Evolutionary conservation across 2,888 invertebrate genomes (phyloP).

Genomic region (Eudasyphora cyanicolor): DNA sequence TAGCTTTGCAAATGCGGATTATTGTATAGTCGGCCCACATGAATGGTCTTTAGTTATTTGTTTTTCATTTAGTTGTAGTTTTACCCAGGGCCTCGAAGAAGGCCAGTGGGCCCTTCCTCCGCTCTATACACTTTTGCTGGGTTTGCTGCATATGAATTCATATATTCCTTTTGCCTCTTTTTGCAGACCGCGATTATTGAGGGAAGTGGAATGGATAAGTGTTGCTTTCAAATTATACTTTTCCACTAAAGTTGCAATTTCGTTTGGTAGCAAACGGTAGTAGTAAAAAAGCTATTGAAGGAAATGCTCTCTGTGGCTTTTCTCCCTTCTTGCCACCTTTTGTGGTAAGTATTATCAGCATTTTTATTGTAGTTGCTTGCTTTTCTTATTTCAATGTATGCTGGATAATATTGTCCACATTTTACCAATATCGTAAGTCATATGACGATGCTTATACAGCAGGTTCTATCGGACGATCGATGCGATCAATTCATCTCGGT

Average conservation of each 20-base stretch:
- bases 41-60: too few relatives aligned
- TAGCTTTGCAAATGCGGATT: too few relatives aligned
- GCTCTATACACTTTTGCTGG: too few relatives aligned
- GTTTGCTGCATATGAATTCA: too few relatives aligned
- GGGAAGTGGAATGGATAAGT: neutral
- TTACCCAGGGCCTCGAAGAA: too few relatives aligned
- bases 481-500: conserved; percentile 15
- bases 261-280: neutral
- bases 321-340: conserved; percentile 2
- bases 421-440: neutral
- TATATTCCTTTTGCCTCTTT: neutral
- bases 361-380: conserved; percentile 1
- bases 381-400: neutral
- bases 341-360: neutral
- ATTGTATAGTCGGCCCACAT: too few relatives aligned
- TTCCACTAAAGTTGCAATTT: conserved; percentile 7
- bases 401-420: neutral
- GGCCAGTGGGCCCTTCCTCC: too few relatives aligned
- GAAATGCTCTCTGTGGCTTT: neutral
- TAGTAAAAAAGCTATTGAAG: conserved; percentile 15
- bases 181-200: neutral
- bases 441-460: too few relatives aligned
- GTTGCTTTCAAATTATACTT: conserved; percentile 11
- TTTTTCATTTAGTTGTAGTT: too few relatives aligned
- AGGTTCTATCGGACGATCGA: neutral